These are phyloP conservation scores for Atrichornis clamosus DNA, from an alignment of 2,113 vertebrate species.

Conservation along the genomic window DNA sequence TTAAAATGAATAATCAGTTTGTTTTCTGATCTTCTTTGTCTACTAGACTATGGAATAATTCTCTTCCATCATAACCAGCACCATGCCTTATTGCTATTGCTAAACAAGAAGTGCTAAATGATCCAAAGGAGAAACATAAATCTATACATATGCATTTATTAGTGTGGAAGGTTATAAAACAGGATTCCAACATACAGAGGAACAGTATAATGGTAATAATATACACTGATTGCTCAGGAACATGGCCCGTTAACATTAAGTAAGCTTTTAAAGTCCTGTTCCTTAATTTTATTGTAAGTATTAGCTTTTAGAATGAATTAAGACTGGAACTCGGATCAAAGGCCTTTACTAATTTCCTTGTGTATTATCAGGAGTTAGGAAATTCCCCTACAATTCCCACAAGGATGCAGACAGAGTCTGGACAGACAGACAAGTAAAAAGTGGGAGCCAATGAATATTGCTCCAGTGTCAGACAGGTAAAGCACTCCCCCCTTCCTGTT, in stretches of 20 bases:
- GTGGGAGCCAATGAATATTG: constrained; percentile 62
- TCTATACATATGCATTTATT: background rate
- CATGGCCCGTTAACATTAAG: background rate
- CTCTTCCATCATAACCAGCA: background rate
- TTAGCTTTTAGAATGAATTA: background rate
- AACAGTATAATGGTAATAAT: background rate
- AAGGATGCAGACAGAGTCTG: constrained; percentile 36
- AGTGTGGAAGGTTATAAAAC: background rate
- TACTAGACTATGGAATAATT: background rate
- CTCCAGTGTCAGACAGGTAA: constrained; percentile 75
- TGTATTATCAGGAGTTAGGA: background rate
- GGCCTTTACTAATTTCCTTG: background rate
- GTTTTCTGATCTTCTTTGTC: background rate
- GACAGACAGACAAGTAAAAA: constrained; percentile 64
- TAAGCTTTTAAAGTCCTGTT: background rate
- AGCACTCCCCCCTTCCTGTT: constrained; percentile 74
- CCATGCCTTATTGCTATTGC: background rate
- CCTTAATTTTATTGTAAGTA: background rate
- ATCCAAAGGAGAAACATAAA: background rate
- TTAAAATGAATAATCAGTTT: background rate
- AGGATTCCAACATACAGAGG: background rate
- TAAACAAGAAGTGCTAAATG: background rate
- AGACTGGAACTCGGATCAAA: background rate
- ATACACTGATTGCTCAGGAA: background rate
- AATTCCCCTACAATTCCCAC: constrained; percentile 15